Conservation (phyloP, 2,113 vertebrate species). For the Laticauda colubrina region DNA sequence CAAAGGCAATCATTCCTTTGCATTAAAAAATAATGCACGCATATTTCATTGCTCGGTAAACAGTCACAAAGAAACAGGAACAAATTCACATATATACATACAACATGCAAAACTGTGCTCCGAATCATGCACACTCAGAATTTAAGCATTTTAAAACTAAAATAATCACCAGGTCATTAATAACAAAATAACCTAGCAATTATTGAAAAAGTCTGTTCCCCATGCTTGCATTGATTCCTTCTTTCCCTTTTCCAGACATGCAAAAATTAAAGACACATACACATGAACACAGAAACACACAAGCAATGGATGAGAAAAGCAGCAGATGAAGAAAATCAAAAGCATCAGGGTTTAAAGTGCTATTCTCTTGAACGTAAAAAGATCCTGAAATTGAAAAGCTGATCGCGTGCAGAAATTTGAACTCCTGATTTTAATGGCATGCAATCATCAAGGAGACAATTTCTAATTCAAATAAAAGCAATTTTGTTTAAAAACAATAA, state of each 20-base stretch:
- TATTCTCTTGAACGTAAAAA: constrained; percentile 56
- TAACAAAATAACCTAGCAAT: constrained; percentile 68
- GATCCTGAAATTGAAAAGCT: constrained; percentile 45
- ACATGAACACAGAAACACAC: neutral
- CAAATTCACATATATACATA: constrained; percentile 26
- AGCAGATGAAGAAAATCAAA: constrained; percentile 59
- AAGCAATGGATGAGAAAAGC: constrained; percentile 60
- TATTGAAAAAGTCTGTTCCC: constrained; percentile 73
- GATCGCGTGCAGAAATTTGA: constrained; percentile 69
- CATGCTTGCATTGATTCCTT: constrained; percentile 70
- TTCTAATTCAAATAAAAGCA: constrained; percentile 43
- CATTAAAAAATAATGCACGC: constrained; percentile 63
- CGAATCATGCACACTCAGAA: constrained; percentile 70
- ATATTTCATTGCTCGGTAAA: constrained; percentile 68
- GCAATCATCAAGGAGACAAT: constrained; percentile 70
- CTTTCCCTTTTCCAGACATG: constrained; percentile 60
- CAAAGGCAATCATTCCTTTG: constrained; percentile 56
- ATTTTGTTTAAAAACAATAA: constrained; percentile 49
- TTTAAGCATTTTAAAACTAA: constrained; percentile 65
- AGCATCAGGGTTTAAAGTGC: constrained; percentile 69
- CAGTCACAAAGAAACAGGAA: constrained; percentile 55
- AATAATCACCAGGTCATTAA: constrained; percentile 64
- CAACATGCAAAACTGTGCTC: constrained; percentile 40
- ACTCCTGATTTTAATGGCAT: constrained; percentile 62
- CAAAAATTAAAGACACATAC: constrained; percentile 46